These are phyloP conservation scores for Dryococelus australis DNA, from an alignment of 2,888 invertebrate genomes.

Conservation along the genomic window DNA sequence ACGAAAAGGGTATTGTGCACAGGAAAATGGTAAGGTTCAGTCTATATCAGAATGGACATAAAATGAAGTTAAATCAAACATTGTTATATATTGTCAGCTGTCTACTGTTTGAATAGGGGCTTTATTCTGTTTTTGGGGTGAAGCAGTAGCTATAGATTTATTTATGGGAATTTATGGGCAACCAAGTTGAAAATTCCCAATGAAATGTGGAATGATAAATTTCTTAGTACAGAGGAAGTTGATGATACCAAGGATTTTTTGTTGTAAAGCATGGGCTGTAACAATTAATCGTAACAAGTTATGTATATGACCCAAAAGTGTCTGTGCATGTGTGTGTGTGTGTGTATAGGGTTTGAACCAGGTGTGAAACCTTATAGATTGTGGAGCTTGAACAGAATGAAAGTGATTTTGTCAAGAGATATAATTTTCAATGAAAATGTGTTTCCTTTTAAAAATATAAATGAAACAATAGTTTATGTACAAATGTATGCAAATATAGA, in stretches of 20 bases:
- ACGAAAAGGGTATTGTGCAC: no score
- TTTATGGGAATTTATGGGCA: background rate
- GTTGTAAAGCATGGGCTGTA: background rate
- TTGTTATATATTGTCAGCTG: no score
- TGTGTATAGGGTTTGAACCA: background rate
- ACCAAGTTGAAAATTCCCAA: background rate
- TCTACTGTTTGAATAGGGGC: no score
- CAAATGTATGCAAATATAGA: background rate
- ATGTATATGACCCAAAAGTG: background rate
- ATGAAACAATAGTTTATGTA: background rate
- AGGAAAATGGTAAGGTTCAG: no score
- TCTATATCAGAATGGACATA: no score
- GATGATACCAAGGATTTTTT: background rate
- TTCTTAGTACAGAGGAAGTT: background rate
- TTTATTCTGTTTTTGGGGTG: background rate
- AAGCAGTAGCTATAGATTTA: background rate
- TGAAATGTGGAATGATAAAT: background rate
- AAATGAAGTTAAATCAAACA: no score
- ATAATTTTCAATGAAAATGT: background rate
- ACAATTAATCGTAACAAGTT: background rate
- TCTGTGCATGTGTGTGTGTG: no score
- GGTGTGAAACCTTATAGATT: background rate
- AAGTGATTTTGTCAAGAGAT: background rate
- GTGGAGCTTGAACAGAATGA: background rate
- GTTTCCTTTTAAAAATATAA: background rate